Conservation (phyloP, 1,140 invertebrate genomes). For the Caenorhabditis tropicalis region DNA sequence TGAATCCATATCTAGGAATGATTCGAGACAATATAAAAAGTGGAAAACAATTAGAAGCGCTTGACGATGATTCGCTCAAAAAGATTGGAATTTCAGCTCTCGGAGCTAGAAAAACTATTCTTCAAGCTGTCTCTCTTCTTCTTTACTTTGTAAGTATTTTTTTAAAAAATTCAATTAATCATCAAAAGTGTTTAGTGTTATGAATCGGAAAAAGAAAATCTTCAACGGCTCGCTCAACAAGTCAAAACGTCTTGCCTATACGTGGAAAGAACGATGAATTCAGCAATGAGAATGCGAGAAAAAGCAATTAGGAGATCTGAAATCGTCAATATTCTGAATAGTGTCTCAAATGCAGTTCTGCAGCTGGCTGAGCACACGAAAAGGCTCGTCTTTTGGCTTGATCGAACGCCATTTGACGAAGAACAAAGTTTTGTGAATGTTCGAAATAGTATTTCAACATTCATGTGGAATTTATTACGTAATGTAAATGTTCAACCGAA, state of each 20-base stretch:
- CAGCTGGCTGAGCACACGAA: conserved; percentile 55
- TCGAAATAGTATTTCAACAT: conserved; percentile 43
- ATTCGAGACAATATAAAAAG: conserved; percentile 46
- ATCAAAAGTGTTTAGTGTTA: conserved; percentile 52
- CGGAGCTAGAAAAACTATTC: conserved; percentile 55
- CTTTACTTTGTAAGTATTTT: conserved; percentile 54
- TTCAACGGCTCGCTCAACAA: conserved; percentile 52
- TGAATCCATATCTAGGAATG: conserved; percentile 47
- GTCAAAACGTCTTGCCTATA: conserved; percentile 29
- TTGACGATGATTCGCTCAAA: conserved; percentile 51
- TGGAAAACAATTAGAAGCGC: conserved; percentile 46
- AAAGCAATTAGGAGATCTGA: conserved; percentile 34
- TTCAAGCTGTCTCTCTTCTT: conserved; percentile 54
- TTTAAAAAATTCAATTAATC: neutral
- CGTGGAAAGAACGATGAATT: neutral
- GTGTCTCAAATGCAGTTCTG: conserved; percentile 43
- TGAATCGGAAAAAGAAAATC: conserved; percentile 52
- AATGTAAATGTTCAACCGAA: conserved; percentile 49
- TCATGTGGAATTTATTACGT: conserved; percentile 48
- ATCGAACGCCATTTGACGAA: conserved; percentile 56
- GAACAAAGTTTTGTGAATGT: conserved; percentile 33
- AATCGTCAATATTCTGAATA: conserved; percentile 51
- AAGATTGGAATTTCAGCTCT: conserved; percentile 51
- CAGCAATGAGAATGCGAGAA: conserved; percentile 35
- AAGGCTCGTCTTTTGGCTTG: conserved; percentile 57